Percentiles rank a stretch among this genome's conserved stretches.
Conservation (phyloP, 2,888 invertebrate genomes). For the Cosmopolites sordidus region DNA sequence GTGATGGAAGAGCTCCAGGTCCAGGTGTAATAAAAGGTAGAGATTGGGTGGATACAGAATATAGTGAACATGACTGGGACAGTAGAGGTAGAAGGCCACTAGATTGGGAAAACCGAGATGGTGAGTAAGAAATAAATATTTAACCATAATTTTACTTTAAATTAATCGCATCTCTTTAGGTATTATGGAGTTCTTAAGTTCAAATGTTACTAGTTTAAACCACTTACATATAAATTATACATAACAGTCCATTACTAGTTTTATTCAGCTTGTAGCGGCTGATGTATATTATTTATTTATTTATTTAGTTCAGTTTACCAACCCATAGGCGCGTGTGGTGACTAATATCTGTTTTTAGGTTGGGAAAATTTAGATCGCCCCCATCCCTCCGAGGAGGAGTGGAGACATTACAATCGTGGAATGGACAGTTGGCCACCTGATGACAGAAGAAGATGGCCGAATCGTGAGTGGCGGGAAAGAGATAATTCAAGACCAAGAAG, state of each 20-base stretch:
- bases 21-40: slow-evolving; percentile 14
- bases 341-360: slow-evolving; percentile 16
- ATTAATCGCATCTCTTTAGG: too few species aligned
- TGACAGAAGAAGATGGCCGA: slow-evolving; percentile 49
- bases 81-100: slow-evolving; percentile 53
- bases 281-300: too few species aligned
- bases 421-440: slow-evolving; percentile 48
- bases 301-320: too few species aligned
- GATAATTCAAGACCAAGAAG: slow-evolving; percentile 50
- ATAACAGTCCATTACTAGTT: too few species aligned
- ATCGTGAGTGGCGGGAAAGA: slow-evolving; percentile 39
- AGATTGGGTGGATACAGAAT: slow-evolving; percentile 44
- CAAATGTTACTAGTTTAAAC: too few species aligned
- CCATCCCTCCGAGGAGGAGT: slow-evolving; percentile 42
- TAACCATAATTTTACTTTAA: too few species aligned
- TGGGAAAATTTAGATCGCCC: slow-evolving; percentile 43
- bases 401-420: slow-evolving; percentile 40
- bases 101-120: slow-evolving; percentile 51
- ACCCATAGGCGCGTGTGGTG: background rate
- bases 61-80: slow-evolving; percentile 49
- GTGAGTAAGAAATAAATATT: background rate
- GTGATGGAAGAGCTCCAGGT: slow-evolving; percentile 22
- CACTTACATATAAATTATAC: too few species aligned
- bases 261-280: too few species aligned
- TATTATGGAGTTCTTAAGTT: too few species aligned